Evolutionary conservation across 2,888 invertebrate species (phyloP).

Genomic region (Pomacea canaliculata): DNA sequence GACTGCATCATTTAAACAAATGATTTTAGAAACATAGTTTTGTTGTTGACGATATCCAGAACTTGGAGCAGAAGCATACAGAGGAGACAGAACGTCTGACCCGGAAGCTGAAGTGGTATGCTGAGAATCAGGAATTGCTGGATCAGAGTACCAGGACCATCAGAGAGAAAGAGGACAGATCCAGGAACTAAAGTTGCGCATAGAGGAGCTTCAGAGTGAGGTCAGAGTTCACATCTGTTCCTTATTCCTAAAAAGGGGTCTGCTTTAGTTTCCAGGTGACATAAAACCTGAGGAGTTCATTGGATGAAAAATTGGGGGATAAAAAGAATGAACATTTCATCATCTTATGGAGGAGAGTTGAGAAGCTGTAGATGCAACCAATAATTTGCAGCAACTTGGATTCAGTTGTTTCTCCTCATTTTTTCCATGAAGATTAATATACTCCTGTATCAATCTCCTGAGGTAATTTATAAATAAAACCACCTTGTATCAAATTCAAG

Average conservation of each 20-base stretch:
- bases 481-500: no score
- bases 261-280: neutral
- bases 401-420: no score
- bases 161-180: conserved; percentile 61
- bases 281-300: neutral
- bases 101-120: conserved; percentile 66
- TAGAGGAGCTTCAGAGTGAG: conserved; percentile 61
- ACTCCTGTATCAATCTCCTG: no score
- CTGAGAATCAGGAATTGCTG: conserved; percentile 66
- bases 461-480: no score
- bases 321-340: no score
- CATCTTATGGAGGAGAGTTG: no score
- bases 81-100: conserved; percentile 56
- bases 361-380: no score
- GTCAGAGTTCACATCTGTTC: conserved; percentile 31
- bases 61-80: conserved; percentile 48
- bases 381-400: no score
- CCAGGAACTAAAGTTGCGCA: conserved; percentile 53
- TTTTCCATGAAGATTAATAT: no score
- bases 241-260: no score
- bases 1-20: no score
- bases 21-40: no score
- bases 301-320: neutral
- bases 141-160: conserved; percentile 59
- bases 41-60: conserved; percentile 33